Evolutionary conservation across 2,113 vertebrate genomes (phyloP), one percentile per base, ranked within the genome.

Genomic region (Etia nguti): DNA sequence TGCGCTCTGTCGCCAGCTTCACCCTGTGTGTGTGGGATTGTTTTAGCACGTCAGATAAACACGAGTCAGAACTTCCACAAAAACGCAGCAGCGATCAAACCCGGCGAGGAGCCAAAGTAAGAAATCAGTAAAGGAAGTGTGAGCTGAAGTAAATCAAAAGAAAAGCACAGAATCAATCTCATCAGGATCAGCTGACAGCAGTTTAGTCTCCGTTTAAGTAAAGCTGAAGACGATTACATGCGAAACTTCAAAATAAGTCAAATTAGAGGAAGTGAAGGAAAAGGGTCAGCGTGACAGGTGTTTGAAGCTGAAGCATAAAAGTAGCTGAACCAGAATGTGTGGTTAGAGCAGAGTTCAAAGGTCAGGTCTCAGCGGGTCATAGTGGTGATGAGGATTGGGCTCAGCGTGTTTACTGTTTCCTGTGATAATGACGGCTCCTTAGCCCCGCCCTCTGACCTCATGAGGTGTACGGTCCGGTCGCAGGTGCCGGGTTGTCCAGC

Each of bases 381-480:
- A 46, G 68, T 2, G 10, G 18, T 22, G 10, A 8, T 38, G 31
- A 65, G 31, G 31, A 36, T 38, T 31, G 8, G 26, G 15, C 26
- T 70, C 36, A 68, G n/a, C 7, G n/a, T 73, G 38, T 4, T 73
- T 46, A 48, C 8, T 46, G 43, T 75, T 48, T 75, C 43, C 24
- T 50, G 20, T 12, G 29, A 50, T 50, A 77, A 77, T 52, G 43
- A 77, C 11, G 1, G 46, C 73, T 52, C 46, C 26, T n/a, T 52
- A 50, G 59, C 48, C 48, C 79, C 54, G 5, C 48, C 77, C 86
- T 18, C 85, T 86, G 6, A 98, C 98, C 98, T 98, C 97, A 0
- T 98, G 97, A 2, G 98, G 97, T 38, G 97, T 97, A 11, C 96
- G 95, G 89, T 97, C 96, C 1, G 95, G 94, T 62, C 95, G 95